Evolutionary conservation across 2,113 vertebrate genomes (phyloP).

Genomic region (Dasyprocta punctata): DNA sequence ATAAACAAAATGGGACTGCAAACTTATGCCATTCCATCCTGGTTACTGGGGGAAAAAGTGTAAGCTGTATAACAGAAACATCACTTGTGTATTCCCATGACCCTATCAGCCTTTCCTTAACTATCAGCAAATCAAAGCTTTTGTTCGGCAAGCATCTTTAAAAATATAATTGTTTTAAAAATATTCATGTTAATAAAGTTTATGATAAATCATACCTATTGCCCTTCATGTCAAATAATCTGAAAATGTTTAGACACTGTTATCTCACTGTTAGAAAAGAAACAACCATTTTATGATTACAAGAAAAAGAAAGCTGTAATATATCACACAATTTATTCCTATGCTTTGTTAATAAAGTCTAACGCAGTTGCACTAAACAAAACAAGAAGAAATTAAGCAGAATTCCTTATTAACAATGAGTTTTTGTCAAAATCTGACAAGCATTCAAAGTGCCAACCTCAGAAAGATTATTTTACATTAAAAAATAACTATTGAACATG

Average conservation of each 20-base stretch:
- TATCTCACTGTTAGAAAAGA: neutral
- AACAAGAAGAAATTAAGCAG: neutral
- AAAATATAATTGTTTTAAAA: neutral
- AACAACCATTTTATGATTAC: neutral
- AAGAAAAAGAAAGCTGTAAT: neutral
- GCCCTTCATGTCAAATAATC: neutral
- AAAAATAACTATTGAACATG: slow-evolving; percentile 19
- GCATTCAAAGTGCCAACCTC: neutral
- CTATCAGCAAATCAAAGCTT: neutral
- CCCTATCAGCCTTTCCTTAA: neutral
- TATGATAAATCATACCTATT: neutral
- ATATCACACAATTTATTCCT: neutral
- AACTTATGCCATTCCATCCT: neutral
- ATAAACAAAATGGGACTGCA: neutral
- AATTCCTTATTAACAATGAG: neutral
- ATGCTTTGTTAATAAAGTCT: neutral
- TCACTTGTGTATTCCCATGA: rapidly evolving
- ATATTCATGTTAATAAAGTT: neutral
- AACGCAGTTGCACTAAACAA: neutral
- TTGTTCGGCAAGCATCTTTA: neutral
- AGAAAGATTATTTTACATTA: slow-evolving; percentile 5
- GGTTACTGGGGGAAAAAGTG: rapidly evolving
- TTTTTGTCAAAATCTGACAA: neutral
- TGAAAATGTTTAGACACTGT: slow-evolving; percentile 22
- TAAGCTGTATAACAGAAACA: rapidly evolving